Percentiles rank a stretch among this genome's conserved stretches.
Evolutionary conservation across 2,888 invertebrate genomes (phyloP).

Genomic region (Harpalus rubripes): DNA sequence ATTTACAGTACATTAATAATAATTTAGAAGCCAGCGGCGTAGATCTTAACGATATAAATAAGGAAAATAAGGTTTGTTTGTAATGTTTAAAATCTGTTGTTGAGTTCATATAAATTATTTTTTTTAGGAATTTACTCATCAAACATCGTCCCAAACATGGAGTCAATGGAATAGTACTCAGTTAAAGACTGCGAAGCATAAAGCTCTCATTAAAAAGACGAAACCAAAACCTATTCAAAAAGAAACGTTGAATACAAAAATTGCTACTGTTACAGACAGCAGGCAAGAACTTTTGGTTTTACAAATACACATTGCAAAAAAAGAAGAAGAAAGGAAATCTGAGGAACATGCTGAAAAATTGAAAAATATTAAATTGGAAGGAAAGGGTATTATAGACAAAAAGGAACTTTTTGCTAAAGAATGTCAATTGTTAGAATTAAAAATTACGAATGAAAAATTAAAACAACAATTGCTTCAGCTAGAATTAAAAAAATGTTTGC

Average conservation of each 20-base stretch:
- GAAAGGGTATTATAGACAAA: slow-evolving; percentile 1
- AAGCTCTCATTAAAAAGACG: slow-evolving; percentile 1
- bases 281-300: slow-evolving; percentile 15
- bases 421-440: not conserved
- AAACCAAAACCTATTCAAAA: not conserved
- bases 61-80: too few relatives aligned
- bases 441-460: not conserved
- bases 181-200: slow-evolving; percentile 1
- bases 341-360: not conserved
- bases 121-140: slow-evolving; percentile 8
- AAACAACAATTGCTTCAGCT: slow-evolving; percentile 1
- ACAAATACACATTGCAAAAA: slow-evolving; percentile 2
- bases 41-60: not conserved
- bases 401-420: not conserved
- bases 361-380: not conserved
- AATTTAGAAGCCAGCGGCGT: not conserved
- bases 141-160: not conserved
- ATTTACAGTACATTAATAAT: slow-evolving; percentile 2
- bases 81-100: not conserved
- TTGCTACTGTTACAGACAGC: slow-evolving; percentile 7
- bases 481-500: not conserved
- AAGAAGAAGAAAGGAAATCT: not conserved
- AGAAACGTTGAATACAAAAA: slow-evolving; percentile 7
- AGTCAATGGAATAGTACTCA: slow-evolving; percentile 6
- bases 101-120: not conserved